Evolutionary conservation across 2,888 invertebrate genomes (phyloP).

Genomic region (Teleogryllus oceanicus): DNA sequence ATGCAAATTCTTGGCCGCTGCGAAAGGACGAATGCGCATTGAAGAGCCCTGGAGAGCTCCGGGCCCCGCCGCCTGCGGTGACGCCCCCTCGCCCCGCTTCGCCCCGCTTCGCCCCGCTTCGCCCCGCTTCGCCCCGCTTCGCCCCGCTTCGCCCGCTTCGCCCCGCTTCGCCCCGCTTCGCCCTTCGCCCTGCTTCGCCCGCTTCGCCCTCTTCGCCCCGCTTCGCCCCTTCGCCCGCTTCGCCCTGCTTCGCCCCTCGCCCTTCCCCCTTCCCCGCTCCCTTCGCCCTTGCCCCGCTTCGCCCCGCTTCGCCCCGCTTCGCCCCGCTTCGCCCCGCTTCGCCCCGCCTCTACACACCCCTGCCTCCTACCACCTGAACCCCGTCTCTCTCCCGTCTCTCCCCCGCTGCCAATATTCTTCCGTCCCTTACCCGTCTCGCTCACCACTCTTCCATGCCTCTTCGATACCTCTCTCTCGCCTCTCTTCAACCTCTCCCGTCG

Average conservation of each 20-base stretch:
- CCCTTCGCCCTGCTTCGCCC: neutral
- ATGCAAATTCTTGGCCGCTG: conserved; percentile 9
- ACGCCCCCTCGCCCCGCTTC: neutral
- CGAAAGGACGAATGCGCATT: neutral
- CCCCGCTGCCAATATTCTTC: too few relatives aligned
- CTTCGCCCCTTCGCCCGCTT: neutral
- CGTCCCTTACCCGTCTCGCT: too few relatives aligned
- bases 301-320: neutral
- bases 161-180: neutral
- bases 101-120: neutral
- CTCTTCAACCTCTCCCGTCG: too few relatives aligned
- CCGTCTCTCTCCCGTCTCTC: too few relatives aligned
- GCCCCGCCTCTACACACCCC: too few relatives aligned
- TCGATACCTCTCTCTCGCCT: too few relatives aligned
- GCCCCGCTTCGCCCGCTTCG: too few relatives aligned
- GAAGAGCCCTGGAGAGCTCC: neutral
- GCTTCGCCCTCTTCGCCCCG: neutral
- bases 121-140: neutral
- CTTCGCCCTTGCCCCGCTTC: too few relatives aligned
- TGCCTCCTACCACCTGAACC: too few relatives aligned
- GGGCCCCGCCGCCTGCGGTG: neutral
- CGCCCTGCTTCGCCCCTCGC: neutral
- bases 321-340: neutral
- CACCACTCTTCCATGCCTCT: too few relatives aligned
- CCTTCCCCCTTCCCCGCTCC: neutral